These are phyloP conservation scores for Pantherophis guttatus DNA, from an alignment of 2,113 vertebrate genomes.

Conservation along the genomic window DNA sequence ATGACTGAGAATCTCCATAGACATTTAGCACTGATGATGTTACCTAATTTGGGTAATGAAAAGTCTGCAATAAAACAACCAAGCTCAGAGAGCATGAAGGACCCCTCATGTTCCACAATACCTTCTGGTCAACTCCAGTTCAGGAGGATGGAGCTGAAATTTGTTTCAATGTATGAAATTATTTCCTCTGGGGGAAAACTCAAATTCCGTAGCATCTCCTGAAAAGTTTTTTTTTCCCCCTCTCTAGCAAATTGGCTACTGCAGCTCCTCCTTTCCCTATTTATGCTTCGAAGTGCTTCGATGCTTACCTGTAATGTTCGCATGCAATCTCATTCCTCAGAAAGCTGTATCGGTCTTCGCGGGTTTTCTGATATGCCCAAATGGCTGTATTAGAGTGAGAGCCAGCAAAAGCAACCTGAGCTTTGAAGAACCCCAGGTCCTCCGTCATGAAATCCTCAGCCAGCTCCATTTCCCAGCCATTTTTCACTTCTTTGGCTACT, in stretches of 20 bases:
- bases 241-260: not conserved
- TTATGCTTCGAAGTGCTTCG: too few relatives aligned
- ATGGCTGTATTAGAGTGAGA: not conserved
- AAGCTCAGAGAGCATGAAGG: not conserved
- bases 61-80: not conserved
- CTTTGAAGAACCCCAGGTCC: not conserved
- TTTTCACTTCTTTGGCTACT: not conserved
- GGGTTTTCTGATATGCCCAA: not conserved
- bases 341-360: not conserved
- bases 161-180: not conserved
- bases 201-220: not conserved
- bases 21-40: not conserved
- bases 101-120: not conserved
- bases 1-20: not conserved
- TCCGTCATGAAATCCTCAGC: not conserved
- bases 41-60: not conserved
- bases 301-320: conserved; percentile 4
- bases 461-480: not conserved
- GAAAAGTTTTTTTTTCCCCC: accelerated
- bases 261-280: too few relatives aligned
- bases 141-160: not conserved
- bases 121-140: not conserved
- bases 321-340: not conserved
- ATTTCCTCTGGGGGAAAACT: not conserved
- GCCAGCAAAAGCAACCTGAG: not conserved